Evolutionary conservation across 2,113 vertebrate genomes (phyloP), one percentile per base, ranked within the genome.

Genomic region (Eulemur rufifrons): DNA sequence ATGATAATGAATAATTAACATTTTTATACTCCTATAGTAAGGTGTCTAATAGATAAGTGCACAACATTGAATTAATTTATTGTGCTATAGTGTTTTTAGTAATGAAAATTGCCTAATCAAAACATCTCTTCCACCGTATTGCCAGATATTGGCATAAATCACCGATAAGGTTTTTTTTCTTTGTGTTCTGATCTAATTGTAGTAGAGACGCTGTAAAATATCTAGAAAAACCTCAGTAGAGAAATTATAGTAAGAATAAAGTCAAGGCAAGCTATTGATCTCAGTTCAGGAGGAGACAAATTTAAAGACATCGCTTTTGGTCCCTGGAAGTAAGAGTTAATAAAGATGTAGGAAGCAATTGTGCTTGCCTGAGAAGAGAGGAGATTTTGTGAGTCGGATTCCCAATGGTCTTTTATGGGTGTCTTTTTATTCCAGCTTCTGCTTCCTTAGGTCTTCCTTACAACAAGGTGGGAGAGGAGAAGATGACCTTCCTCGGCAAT

Each of bases 1-100:
- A 98, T 99, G 99, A 99, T 99, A 99, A 99, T 99, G 99, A 99
- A 99, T 99, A 99, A 99, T 99, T 99, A 99, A 99, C 99, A 99
- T 99, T 99, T 99, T 99, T 99, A 99, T 99, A 99, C 97, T 99
- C 98, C 98, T 98, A 98, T 98, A 99, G 98, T 98, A 98, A 98
- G 99, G 99, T 98, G 98, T 98, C 98, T 98, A 98, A 98, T 96
- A 99, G 99, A 99, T 99, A 99, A 99, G 97, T 98, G 98, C 96
- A 83, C 97, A 98, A 98, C 98, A 98, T 86, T 98, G 98, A 99
- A 99, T 98, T 99, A 98, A 99, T 99, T 99, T 98, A 98, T 98
- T 98, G 98, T 98, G 87, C 97, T 97, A 98, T 98, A 98, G 97
- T 95, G 88, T 98, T 98, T 98, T 98, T 98, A 98, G 97, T 98